Evolutionary conservation across 2,797 vertebrate genomes (phyloP), one percentile per base, ranked within the genome.

Genomic region (Poeciliopsis gracilis): DNA sequence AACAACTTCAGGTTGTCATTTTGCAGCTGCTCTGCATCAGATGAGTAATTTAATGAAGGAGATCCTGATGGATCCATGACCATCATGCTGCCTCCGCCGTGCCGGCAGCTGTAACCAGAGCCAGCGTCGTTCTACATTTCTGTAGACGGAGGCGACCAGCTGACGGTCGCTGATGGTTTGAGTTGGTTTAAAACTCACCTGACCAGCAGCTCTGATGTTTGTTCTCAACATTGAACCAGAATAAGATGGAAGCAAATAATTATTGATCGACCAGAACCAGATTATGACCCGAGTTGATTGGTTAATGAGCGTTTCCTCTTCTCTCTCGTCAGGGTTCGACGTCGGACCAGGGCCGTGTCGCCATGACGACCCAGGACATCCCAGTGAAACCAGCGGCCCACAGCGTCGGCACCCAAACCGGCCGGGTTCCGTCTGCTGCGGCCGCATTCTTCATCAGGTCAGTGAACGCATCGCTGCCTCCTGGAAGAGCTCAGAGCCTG

Each of bases 401-500:
- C 72, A 91, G 74, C 84, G 49, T 87, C 38, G 83, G 81, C 76
- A 89, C 87, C 73, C 92, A 90, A 6, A 86, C 86, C 69, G 82
- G 57, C 69, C 80, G 41, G 1, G 30, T 77, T 0, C 73, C 85
- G 4, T 90, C 91, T 1, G 71, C 82, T 2, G 92, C 94, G 0
- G 84, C 92, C 2, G 80, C 92, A 36, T 95, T 95, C 84, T 93
- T 95, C 86, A 82, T 88, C 87, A 93, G 93, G 94, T 95, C 86
- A 86, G 91, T 85, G 72, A 83, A 75, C 1, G 8, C 77, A 78
- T 1, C 12, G 2, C 10, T 2, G 8, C 57, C n/a, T 11, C 13
- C 12, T 59, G 4, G 7, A 3, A 1, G 53, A n/a, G 53, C 10
- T 59, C 59, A 20, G 47, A 49, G 6, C 46, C 46, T 5, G 18